A percentile compares a stretch with the other conserved stretches of the same genome.
Conservation (phyloP, 2,797 vertebrate genomes). For the Poecilia gillii region DNA sequence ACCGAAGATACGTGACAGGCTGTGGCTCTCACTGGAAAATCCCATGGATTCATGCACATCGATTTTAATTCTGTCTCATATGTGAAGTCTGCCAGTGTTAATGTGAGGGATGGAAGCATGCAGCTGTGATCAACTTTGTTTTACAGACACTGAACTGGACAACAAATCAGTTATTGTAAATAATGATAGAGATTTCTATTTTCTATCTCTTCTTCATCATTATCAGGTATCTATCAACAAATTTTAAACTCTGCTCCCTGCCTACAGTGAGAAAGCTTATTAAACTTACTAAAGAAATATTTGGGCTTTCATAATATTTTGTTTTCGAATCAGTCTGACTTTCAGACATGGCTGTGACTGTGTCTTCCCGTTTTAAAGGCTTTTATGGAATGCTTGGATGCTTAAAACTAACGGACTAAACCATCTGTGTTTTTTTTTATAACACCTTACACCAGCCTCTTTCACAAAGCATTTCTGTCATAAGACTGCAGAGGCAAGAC, state of each 20-base stretch:
- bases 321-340: not conserved
- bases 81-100: conserved; percentile 48
- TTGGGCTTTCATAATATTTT: not conserved
- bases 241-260: not conserved
- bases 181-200: conserved; percentile 5
- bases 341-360: not conserved
- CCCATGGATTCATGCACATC: conserved; percentile 68
- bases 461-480: not conserved
- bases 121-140: conserved; percentile 22
- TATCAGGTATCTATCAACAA: not conserved
- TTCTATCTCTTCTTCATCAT: not conserved
- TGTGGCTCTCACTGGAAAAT: conserved; percentile 68
- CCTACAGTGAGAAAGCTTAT: not conserved
- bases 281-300: not conserved
- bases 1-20: conserved; percentile 44
- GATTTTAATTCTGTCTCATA: conserved; percentile 53
- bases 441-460: not conserved
- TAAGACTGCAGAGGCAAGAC: not conserved
- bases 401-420: not conserved
- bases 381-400: not conserved
- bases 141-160: conserved; percentile 19
- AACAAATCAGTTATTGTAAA: conserved; percentile 8
- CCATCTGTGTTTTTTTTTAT: not conserved
- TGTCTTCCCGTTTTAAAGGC: not conserved
- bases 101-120: conserved; percentile 14